phyloP scores from a whole-genome alignment of 2,888 invertebrate species.

The Aphidius colemani region DNA sequence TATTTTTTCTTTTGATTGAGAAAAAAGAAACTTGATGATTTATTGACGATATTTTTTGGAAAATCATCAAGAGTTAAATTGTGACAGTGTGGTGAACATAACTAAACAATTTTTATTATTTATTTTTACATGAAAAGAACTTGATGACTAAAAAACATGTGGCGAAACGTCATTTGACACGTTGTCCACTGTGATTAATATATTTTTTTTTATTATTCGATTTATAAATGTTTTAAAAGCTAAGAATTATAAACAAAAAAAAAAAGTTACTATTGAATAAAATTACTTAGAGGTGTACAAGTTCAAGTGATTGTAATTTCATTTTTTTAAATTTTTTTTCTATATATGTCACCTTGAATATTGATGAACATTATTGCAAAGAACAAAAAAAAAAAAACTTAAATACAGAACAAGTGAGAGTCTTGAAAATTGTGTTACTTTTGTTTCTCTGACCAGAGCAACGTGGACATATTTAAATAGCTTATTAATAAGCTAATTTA shows the following conservation, averaged over 20 bases:
- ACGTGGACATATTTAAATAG: conserved; percentile 11
- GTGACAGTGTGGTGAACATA: not conserved
- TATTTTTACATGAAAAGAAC: not conserved
- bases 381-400: conserved; percentile 14
- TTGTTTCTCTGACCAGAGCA: not conserved
- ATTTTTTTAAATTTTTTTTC: not conserved
- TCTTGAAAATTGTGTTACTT: conserved; percentile 16
- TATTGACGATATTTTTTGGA: not conserved
- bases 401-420: conserved; percentile 27
- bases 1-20: not conserved
- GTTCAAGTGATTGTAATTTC: not conserved
- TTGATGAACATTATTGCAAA: conserved; percentile 5
- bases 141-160: conserved; percentile 2
- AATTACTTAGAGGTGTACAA: not conserved
- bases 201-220: not conserved
- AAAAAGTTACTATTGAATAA: not conserved
- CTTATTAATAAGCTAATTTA: conserved; percentile 23
- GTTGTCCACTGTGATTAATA: not conserved
- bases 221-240: not conserved
- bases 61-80: conserved; percentile 1
- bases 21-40: not conserved
- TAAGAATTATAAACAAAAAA: not conserved
- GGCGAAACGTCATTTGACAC: not conserved
- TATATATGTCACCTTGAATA: not conserved
- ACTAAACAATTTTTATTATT: not conserved